Evolutionary conservation across 2,888 invertebrate genomes (phyloP).

Genomic region (Osmoderma eremita): DNA sequence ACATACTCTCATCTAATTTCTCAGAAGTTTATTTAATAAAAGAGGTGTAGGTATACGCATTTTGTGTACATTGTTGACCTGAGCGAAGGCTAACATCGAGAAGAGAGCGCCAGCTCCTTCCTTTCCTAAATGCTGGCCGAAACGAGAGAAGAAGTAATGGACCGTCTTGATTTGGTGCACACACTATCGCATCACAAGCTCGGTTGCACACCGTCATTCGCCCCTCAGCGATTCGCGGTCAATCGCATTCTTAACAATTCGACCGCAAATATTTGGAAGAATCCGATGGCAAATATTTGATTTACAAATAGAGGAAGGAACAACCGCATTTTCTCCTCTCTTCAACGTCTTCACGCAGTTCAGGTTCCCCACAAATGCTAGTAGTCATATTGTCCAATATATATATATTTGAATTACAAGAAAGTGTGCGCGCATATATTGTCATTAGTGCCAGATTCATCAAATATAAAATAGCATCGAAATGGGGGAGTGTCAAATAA

Average conservation of each 20-base stretch:
- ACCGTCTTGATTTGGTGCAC: constrained; percentile 56
- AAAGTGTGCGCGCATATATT: too few species aligned
- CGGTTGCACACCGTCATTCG: constrained; percentile 49
- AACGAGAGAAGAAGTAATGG: constrained; percentile 51
- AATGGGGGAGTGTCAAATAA: too few species aligned
- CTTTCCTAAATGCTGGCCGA: not conserved
- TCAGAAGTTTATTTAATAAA: too few species aligned
- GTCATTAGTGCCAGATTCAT: too few species aligned
- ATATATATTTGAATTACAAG: too few species aligned
- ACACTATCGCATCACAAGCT: constrained; percentile 58
- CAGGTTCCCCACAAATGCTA: too few species aligned
- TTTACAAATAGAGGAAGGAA: constrained; percentile 38
- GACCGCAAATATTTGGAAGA: constrained; percentile 49
- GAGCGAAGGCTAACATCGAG: not conserved
- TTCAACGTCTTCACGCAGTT: too few species aligned
- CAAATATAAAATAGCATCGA: too few species aligned
- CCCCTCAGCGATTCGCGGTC: constrained; percentile 48
- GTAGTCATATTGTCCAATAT: too few species aligned
- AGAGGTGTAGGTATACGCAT: not conserved
- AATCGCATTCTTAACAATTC: constrained; percentile 54
- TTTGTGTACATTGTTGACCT: constrained; percentile 31
- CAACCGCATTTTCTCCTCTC: constrained; percentile 1
- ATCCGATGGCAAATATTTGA: constrained; percentile 52
- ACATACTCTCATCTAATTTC: too few species aligned
- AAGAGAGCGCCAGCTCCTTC: not conserved